A percentile compares a stretch with the other conserved stretches of the same genome.
Conservation (phyloP, 2,113 vertebrate species). For the Labeo catla region DNA sequence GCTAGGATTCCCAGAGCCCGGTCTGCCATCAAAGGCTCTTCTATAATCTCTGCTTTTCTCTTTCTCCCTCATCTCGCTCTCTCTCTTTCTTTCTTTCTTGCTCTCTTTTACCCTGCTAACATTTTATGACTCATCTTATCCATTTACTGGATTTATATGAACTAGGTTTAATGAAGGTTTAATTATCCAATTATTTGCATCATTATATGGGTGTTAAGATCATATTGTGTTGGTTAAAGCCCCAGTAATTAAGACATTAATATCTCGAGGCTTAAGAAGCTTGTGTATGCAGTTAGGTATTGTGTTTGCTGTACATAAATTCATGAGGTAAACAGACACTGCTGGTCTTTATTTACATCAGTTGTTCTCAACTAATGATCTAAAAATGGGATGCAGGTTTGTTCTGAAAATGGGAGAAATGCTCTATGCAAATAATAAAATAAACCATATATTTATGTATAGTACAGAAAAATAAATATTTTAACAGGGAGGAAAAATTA, state of each 20-base stretch:
- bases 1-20: slow-evolving; percentile 73
- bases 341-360: neutral
- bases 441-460: neutral
- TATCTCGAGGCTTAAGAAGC: neutral
- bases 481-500: neutral
- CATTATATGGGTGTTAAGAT: slow-evolving; percentile 51
- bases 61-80: slow-evolving; percentile 57
- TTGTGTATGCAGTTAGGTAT: slow-evolving; percentile 32
- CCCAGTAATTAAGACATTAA: slow-evolving; percentile 47
- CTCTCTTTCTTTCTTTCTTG: neutral
- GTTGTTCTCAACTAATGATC: neutral
- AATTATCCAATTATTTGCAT: slow-evolving; percentile 67
- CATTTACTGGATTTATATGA: slow-evolving; percentile 35
- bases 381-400: neutral
- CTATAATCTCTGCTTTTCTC: slow-evolving; percentile 71
- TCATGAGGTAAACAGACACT: neutral
- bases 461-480: neutral
- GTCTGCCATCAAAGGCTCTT: slow-evolving; percentile 73
- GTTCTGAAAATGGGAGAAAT: neutral
- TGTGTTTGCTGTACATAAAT: slow-evolving; percentile 18
- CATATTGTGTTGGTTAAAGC: slow-evolving; percentile 40
- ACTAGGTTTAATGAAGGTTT: slow-evolving; percentile 47
- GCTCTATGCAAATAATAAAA: neutral
- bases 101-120: slow-evolving; percentile 28
- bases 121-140: slow-evolving; percentile 31